Evolutionary conservation across 1,140 invertebrate species (phyloP), one percentile per base, ranked within the genome.

Genomic region (Drosophila ogumai): DNA sequence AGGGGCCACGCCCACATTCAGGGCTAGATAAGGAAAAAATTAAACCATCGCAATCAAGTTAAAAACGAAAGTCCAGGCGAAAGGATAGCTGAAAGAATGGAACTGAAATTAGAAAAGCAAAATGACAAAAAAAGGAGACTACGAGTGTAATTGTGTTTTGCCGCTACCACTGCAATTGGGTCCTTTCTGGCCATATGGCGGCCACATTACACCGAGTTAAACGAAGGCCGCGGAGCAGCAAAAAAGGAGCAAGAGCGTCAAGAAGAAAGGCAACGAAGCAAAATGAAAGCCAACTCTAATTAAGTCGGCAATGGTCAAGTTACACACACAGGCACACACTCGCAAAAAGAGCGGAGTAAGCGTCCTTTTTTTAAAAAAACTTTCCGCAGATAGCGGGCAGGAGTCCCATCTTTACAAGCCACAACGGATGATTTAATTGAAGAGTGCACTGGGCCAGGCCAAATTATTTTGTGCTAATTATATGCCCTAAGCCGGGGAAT

Each of bases 271-370:
- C 57, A 63, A 47, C 44, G 69, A 40, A 19, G 50, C 40, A 49
- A 66, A 75, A 75, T 75, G 52, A 64, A 75, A 75, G 71, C 71
- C 73, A 76, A 78, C 82, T 88, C 77, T 87, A 87, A 87, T 87
- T 87, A 87, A 84, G 82, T 71, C 72, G 56, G 71, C 59, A 73
- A 76, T 67, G 84, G 63, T 36, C 75, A 87, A 82, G 40, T 63
- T 82, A 50, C 22, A 63, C 63, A 64, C 61, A 57, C 40, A 49
- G 10, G 25, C 32, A 54, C 32, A 52, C 54, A 60, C n/a, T 50
- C n/a, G 3, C 22, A 13, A 47, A 49, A 64, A 40, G 32, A 56
- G 38, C 59, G 67, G 57, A 54, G 52, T 54, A 54, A 54, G 52
- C 50, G 32, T 38, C 34, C 65, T 49, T 54, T 54, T 55, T 55